Base-by-base conservation (phyloP, 2,113 vertebrate genomes). In the Cercopithecus mona region DNA sequence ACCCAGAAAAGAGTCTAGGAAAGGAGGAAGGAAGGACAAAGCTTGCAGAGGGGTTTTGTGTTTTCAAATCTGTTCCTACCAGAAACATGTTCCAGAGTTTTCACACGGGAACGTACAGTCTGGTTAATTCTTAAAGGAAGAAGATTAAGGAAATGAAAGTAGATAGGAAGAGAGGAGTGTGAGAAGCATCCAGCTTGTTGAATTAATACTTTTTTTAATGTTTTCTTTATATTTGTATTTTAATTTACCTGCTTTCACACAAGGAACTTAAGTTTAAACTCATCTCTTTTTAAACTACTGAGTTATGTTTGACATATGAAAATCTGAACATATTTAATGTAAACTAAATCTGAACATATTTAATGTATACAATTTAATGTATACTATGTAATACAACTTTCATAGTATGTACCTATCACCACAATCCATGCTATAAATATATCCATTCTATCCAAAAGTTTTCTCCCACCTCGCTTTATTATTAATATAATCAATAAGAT, bases 1-100 rank as follows among this genome's bases (percentile, higher is more conserved):
- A 11, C 45, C 0, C 30, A 32, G 66, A 17, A 57, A 66, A 80
- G 6, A 40, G 11, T 8, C 14, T 12, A 68, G 4, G 4, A 11
- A 35, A 84, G 12, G 57, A 32, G 22, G 9, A 13, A 16, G 22
- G 68, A 52, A n/a, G 5, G 18, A 50, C 16, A 55, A 22, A 22
- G 7, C 20, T 22, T n/a, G 0, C 0, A 14, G 30, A 82, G 17
- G 20, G 22, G 27, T 12, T 8, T 0, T 10, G 0, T 0, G 20
- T 88, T 3, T 35, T 40, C 82, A 86, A 6, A 10, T 38, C 35
- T 72, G 1, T 18, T 23, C 2, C 40, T 83, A 7, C 1, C 43
- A 8, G 2, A 68, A 6, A 52, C 8, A 17, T 4, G 3, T 3
- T 52, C 20, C 43, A 23, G 80, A 88, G 27, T 43, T 48, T 68